phyloP scores from a whole-genome alignment of 2,797 vertebrate genomes.

The Fundulus diaphanus region DNA sequence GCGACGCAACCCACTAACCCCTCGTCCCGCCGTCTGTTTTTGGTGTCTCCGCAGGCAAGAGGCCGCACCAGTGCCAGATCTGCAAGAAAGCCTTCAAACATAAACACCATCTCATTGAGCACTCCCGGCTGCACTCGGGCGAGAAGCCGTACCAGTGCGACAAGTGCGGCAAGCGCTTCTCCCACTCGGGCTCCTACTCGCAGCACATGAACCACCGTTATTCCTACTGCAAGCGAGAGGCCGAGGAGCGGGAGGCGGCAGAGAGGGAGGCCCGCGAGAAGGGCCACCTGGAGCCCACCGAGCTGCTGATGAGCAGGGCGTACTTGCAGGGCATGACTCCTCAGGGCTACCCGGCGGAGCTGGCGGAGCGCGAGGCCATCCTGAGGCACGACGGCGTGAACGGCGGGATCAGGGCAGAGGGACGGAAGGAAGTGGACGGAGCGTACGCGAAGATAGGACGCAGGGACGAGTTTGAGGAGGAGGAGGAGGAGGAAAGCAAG shows the following conservation, averaged over 20 bases:
- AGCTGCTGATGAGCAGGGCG: slow-evolving; percentile 97
- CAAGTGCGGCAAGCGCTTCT: slow-evolving; percentile 98
- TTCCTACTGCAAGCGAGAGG: slow-evolving; percentile 99
- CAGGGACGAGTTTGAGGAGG: slow-evolving; percentile 94
- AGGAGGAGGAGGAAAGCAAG: slow-evolving; percentile 97
- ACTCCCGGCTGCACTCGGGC: slow-evolving; percentile 96
- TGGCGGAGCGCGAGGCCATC: slow-evolving; percentile 90
- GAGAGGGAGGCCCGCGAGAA: slow-evolving; percentile 94
- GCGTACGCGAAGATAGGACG: slow-evolving; percentile 91
- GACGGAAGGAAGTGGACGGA: slow-evolving; percentile 92
- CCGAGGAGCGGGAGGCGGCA: slow-evolving; percentile 95
- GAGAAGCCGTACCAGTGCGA: slow-evolving; percentile 99
- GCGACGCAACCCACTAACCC: slow-evolving; percentile 32
- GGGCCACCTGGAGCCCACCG: slow-evolving; percentile 95
- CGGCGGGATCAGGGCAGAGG: slow-evolving; percentile 89
- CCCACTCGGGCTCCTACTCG: slow-evolving; percentile 98
- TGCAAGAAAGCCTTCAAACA: slow-evolving; percentile 99
- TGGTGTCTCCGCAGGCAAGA: slow-evolving; percentile 88
- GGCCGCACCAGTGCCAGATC: slow-evolving; percentile 99
- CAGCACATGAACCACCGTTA: slow-evolving; percentile 99
- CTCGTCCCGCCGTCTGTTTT: slow-evolving; percentile 53
- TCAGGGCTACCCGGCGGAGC: slow-evolving; percentile 94
- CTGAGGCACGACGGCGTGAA: slow-evolving; percentile 81
- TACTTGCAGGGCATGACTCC: slow-evolving; percentile 96
- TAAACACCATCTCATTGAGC: slow-evolving; percentile 99